Conservation (phyloP, 2,888 invertebrate genomes). For the Drosophila ezoana region DNA sequence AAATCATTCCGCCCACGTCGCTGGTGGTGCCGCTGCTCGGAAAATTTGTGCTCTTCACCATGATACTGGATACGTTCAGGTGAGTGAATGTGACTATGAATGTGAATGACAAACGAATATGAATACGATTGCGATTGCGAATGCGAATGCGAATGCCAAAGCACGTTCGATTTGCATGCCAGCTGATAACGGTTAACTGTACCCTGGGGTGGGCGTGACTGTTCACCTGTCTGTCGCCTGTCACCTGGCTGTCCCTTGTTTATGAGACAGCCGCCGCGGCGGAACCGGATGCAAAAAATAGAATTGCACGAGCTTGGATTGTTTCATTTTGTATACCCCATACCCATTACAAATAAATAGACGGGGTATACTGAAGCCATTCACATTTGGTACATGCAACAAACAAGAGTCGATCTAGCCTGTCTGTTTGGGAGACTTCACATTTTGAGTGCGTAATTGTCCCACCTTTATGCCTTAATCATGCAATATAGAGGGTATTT, state of each 20-base stretch:
- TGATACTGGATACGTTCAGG: constrained; percentile 98
- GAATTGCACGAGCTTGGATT: constrained; percentile 31
- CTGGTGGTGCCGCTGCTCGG: constrained; percentile 96
- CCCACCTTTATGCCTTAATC: no score
- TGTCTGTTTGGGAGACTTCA: no score
- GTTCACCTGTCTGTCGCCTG: background rate
- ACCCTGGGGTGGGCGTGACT: background rate
- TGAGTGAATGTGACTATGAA: constrained; percentile 83
- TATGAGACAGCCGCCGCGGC: constrained; percentile 35
- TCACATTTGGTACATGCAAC: background rate
- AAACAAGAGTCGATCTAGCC: no score
- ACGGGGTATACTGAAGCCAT: background rate
- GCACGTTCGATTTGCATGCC: constrained; percentile 51
- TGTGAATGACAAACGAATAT: constrained; percentile 20
- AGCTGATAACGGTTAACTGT: constrained; percentile 43
- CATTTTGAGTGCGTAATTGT: no score
- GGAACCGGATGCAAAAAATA: constrained; percentile 55
- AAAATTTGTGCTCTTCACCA: constrained; percentile 97
- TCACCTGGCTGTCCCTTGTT: constrained; percentile 14
- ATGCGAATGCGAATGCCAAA: constrained; percentile 7
- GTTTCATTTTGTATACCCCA: constrained; percentile 10
- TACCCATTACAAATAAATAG: background rate
- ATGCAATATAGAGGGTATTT: no score
- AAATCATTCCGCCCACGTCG: constrained; percentile 96
- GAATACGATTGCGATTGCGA: constrained; percentile 12